A percentile compares a stretch with the other conserved stretches of the same genome.
These are phyloP conservation scores for Pollachius pollachius DNA, from an alignment of 2,113 vertebrate genomes.

Conservation along the genomic window DNA sequence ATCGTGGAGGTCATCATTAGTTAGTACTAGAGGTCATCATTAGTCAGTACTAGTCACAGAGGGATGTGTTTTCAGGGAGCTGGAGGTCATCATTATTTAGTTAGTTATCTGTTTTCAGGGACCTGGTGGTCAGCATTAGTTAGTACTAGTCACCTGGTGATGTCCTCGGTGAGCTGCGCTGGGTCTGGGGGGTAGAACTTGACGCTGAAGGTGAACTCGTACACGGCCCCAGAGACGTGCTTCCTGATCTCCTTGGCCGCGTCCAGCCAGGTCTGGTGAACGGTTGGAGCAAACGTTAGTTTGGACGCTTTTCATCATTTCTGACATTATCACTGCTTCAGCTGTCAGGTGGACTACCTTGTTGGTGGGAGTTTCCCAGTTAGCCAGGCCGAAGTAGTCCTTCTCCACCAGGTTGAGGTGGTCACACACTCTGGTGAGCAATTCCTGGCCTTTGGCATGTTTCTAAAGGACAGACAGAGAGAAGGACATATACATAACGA, in stretches of 20 bases:
- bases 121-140: too few species aligned
- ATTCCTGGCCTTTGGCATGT: conserved; percentile 91
- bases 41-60: too few species aligned
- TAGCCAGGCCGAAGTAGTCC: conserved; percentile 89
- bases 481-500: neutral
- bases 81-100: too few species aligned
- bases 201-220: conserved; percentile 89
- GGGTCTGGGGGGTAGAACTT: conserved; percentile 98
- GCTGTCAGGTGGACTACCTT: conserved; percentile 72
- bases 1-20: too few species aligned
- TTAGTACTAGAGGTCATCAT: too few species aligned
- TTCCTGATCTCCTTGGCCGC: conserved; percentile 91
- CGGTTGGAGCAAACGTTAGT: neutral
- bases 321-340: too few species aligned
- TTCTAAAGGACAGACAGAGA: conserved; percentile 73
- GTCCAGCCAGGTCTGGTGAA: conserved; percentile 89
- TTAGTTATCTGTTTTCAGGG: too few species aligned
- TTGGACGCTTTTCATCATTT: too few species aligned
- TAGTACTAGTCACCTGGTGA: conserved; percentile 82
- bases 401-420: conserved; percentile 95
- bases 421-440: conserved; percentile 88
- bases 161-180: conserved; percentile 89
- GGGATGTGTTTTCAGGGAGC: too few species aligned
- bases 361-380: conserved; percentile 79
- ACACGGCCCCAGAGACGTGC: conserved; percentile 86